These are phyloP conservation scores for Papilio polytes DNA, from an alignment of 1,140 invertebrate genomes.

Conservation along the genomic window DNA sequence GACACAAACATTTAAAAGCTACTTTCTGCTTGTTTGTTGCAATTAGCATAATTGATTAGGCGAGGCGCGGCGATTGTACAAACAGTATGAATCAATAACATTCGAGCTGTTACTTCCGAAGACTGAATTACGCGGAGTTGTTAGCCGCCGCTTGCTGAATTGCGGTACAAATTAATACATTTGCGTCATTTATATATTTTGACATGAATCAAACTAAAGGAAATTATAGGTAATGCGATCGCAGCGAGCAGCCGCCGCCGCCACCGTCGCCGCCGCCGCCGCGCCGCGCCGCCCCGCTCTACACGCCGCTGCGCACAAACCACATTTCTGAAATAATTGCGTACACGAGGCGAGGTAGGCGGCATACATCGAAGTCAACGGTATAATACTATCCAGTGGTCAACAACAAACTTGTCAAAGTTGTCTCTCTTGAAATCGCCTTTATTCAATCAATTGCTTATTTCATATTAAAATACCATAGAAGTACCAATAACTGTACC, in stretches of 20 bases:
- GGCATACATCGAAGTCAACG: background rate
- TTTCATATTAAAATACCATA: background rate
- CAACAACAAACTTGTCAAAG: background rate
- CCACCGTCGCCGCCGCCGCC: background rate
- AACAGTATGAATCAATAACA: background rate
- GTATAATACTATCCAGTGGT: background rate
- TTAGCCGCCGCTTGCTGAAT: background rate
- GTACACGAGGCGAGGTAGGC: background rate
- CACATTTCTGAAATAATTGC: background rate
- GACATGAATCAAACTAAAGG: background rate
- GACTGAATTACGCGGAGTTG: background rate
- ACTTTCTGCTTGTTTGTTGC: background rate
- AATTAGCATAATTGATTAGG: background rate
- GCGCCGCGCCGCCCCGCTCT: too few species aligned
- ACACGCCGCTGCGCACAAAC: background rate
- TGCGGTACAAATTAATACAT: background rate
- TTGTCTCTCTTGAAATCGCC: background rate
- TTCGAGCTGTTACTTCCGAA: background rate
- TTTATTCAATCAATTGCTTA: background rate
- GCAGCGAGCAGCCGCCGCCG: background rate
- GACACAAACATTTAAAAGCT: background rate
- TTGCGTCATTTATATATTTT: background rate
- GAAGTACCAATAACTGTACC: too few species aligned
- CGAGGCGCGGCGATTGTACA: background rate
- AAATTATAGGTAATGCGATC: background rate